A percentile compares a stretch with the other conserved stretches of the same genome.
These are phyloP conservation scores for Thomomys bottae DNA, from an alignment of 2,113 vertebrate genomes.

Conservation along the genomic window DNA sequence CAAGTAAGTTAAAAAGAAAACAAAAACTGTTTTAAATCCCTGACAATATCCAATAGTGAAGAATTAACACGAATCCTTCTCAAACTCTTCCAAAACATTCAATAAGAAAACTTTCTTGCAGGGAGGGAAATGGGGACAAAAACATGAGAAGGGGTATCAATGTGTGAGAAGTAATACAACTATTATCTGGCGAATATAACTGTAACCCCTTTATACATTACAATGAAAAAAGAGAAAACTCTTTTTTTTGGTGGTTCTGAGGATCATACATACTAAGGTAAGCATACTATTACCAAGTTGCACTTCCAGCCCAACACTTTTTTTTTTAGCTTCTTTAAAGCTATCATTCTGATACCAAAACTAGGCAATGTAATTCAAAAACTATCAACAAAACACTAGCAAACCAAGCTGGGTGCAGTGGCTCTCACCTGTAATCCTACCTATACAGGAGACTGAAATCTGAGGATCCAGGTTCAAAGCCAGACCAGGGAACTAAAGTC, in stretches of 20 bases:
- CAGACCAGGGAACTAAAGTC: too few species aligned
- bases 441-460: too few species aligned
- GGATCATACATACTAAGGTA: background rate
- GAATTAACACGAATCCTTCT: background rate
- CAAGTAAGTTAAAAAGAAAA: background rate
- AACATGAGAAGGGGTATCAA: too few species aligned
- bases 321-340: background rate
- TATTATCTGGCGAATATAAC: too few species aligned
- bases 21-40: background rate
- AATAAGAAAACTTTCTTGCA: background rate
- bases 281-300: background rate
- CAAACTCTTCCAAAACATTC: background rate
- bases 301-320: background rate
- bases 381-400: background rate
- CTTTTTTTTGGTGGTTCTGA: background rate
- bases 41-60: background rate
- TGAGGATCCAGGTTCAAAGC: too few species aligned
- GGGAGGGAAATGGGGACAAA: too few species aligned
- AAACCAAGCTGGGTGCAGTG: too few species aligned
- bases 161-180: too few species aligned
- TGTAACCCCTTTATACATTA: too few species aligned
- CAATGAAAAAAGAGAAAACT: background rate
- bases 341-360: background rate
- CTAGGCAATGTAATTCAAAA: conserved; percentile 7
- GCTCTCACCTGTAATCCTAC: too few species aligned